These are phyloP conservation scores for Nannoperca obscura DNA, from an alignment of 2,797 vertebrate genomes.

Conservation along the genomic window DNA sequence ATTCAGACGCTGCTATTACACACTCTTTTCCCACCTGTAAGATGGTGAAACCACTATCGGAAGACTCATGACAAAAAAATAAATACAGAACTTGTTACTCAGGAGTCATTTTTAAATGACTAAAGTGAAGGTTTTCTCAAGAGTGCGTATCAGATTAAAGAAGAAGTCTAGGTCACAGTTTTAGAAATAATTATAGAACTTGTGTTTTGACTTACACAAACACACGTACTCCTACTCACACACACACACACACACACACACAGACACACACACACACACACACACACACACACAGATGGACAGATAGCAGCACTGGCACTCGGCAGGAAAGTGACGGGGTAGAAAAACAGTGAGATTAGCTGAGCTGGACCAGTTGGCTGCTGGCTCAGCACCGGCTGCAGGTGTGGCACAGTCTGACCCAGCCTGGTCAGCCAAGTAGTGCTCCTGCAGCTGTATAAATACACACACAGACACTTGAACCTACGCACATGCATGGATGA, in stretches of 20 bases:
- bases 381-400: conserved; percentile 83
- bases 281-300: conserved; percentile 42
- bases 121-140: neutral
- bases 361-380: conserved; percentile 63
- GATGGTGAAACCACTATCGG: neutral
- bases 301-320: conserved; percentile 56
- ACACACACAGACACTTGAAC: conserved; percentile 59
- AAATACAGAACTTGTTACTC: neutral
- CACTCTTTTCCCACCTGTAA: neutral
- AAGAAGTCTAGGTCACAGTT: neutral
- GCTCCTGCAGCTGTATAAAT: conserved; percentile 84
- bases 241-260: conserved; percentile 22
- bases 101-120: neutral
- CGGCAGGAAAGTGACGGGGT: conserved; percentile 55
- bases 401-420: conserved; percentile 80
- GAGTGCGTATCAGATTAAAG: neutral
- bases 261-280: conserved; percentile 26
- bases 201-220: conserved; percentile 11
- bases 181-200: neutral
- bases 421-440: conserved; percentile 63
- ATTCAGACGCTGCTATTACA: conserved; percentile 8
- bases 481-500: conserved; percentile 21
- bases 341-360: conserved; percentile 79
- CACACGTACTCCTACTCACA: conserved; percentile 8
- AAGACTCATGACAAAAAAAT: conserved; percentile 2